Conservation (phyloP, 2,888 invertebrate species). For the Erebia epiphron region DNA sequence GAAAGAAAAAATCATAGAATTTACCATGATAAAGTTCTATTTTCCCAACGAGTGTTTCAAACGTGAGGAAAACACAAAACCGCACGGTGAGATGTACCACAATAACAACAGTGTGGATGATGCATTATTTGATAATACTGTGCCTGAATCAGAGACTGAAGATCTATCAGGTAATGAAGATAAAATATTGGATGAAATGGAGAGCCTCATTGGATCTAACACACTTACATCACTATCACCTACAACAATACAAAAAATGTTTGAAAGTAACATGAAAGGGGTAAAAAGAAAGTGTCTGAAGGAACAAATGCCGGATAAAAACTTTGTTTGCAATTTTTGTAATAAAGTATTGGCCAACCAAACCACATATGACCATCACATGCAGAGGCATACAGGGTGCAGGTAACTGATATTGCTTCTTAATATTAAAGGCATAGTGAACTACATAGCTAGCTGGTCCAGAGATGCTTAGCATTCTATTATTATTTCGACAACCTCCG, state of each 20-base stretch:
- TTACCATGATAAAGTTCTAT: constrained; percentile 32
- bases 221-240: neutral
- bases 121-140: neutral
- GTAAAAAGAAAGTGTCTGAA: constrained; percentile 23
- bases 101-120: neutral
- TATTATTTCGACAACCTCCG: no score
- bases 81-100: neutral
- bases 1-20: constrained; percentile 33
- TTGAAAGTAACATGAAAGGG: constrained; percentile 19
- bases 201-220: constrained; percentile 21
- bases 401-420: constrained; percentile 31
- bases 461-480: no score
- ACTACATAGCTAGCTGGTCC: no score
- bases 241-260: constrained; percentile 3
- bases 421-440: no score
- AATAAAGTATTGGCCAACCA: constrained; percentile 58
- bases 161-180: constrained; percentile 15
- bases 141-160: constrained; percentile 5
- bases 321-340: constrained; percentile 59
- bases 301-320: constrained; percentile 28
- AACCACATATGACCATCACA: constrained; percentile 61
- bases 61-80: constrained; percentile 9
- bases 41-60: constrained; percentile 18
- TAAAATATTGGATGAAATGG: constrained; percentile 33
- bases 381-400: constrained; percentile 65